Evolutionary conservation across 37 sponge, comb jelly and placozoan species (phyloP), one percentile per base, ranked within the genome.

Genomic region (Geodia barretti): DNA sequence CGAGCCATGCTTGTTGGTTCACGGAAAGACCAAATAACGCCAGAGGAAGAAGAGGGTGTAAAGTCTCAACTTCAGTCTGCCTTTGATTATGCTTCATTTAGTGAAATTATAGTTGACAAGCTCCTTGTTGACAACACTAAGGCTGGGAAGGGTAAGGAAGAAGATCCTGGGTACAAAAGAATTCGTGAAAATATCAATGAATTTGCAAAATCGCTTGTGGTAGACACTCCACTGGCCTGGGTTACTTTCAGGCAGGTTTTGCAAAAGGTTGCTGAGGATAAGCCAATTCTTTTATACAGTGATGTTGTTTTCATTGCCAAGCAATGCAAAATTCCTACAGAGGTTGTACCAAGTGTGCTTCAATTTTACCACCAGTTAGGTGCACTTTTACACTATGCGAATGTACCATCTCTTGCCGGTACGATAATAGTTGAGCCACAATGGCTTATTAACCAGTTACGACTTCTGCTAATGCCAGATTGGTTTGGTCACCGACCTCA

Each of bases 351-450:
- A 54, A 77, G 71, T 78, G 89, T 78, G 30, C 83, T 88, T 34
- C 25, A 62, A 29, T 88, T 82, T 59, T 88, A 82, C 64, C 89
- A 88, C 72, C 79, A 88, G 24, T 79, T 82, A 4, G 89, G 77
- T 28, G 79, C 78, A 3, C 73, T 88, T 24, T 40, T 88, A 3
- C 72, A 78, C 66, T 88, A 83, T 58, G 4, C 28, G 32, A 11
- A 88, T n/a, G 62, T 88, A 20, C 31, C 37, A 0, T 78, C 60
- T 1, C 25, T 88, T 5, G 34, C 62, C 3, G 24, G 37, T 33
- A 31, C 2, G 11, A 79, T 88, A 24, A 77, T 88, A 41, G 41
- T 72, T 64, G 47, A 78, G 8, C 89, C 89, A 19, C 70, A 83
- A 30, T 83, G 83, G 83, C 73, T 88, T 1, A 38, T 88, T 37